Percentiles rank a stretch among this genome's conserved stretches.
phyloP scores from a whole-genome alignment of 1,140 invertebrate genomes.

The Lamellibrachia luymesi region DNA sequence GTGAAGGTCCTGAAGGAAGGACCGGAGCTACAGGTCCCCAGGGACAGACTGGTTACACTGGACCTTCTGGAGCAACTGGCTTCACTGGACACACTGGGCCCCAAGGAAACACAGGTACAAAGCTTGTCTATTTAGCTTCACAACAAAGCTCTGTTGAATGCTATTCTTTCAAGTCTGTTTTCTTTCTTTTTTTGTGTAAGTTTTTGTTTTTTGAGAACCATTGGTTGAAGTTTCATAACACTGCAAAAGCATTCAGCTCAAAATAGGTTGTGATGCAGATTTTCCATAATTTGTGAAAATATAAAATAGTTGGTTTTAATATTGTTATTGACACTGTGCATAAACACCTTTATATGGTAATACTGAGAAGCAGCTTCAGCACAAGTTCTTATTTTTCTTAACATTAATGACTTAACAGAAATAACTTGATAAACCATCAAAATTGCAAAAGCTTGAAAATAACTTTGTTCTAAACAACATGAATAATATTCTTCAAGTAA shows the following conservation, averaged over 20 bases:
- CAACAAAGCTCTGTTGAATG: neutral
- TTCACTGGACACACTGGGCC: slow-evolving; percentile 12
- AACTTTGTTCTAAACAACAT: too few relatives aligned
- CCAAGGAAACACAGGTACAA: slow-evolving; percentile 5
- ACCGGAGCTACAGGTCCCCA: slow-evolving; percentile 16
- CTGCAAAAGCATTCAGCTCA: neutral
- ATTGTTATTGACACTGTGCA: neutral
- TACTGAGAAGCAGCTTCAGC: too few relatives aligned
- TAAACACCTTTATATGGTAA: too few relatives aligned
- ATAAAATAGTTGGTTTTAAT: neutral
- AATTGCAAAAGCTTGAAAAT: too few relatives aligned
- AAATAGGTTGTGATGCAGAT: neutral
- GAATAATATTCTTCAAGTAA: too few relatives aligned
- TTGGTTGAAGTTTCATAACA: neutral
- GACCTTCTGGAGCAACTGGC: slow-evolving; percentile 16
- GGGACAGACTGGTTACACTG: slow-evolving; percentile 20
- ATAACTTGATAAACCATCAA: too few relatives aligned
- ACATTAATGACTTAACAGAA: too few relatives aligned
- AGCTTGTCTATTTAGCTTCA: neutral
- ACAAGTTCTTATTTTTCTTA: too few relatives aligned
- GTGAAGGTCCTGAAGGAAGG: slow-evolving; percentile 11
- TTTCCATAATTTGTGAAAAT: neutral
- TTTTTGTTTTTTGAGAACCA: neutral
- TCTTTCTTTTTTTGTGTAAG: neutral
- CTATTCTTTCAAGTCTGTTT: neutral